These are phyloP conservation scores for Silvanus unidentatus DNA, from an alignment of 2,888 invertebrate species.

Conservation along the genomic window DNA sequence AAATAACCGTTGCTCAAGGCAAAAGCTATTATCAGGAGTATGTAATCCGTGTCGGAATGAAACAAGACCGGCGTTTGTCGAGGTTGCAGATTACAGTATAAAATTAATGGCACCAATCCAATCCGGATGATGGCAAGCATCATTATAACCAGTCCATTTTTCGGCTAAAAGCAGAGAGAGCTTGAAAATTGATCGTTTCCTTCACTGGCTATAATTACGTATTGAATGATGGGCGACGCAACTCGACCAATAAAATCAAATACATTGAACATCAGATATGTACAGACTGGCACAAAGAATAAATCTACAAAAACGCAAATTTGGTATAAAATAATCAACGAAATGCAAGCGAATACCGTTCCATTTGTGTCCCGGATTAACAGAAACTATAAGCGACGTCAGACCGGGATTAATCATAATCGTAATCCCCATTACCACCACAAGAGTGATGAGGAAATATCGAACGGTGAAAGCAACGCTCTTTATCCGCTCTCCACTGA, in stretches of 20 bases:
- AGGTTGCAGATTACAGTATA: slow-evolving; percentile 82
- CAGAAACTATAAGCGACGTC: slow-evolving; percentile 22
- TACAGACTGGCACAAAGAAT: slow-evolving; percentile 29
- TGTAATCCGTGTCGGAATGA: slow-evolving; percentile 65
- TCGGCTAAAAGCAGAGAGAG: slow-evolving; percentile 52
- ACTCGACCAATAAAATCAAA: slow-evolving; percentile 29
- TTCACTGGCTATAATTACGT: no score
- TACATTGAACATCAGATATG: slow-evolving; percentile 23
- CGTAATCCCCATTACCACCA: slow-evolving; percentile 25
- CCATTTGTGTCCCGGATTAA: slow-evolving; percentile 5
- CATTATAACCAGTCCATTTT: slow-evolving; percentile 59
- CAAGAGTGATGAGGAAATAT: slow-evolving; percentile 19
- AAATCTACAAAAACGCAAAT: no score
- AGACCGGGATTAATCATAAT: slow-evolving; percentile 28
- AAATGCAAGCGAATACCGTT: no score
- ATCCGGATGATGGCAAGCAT: no score
- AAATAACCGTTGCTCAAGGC: slow-evolving; percentile 84
- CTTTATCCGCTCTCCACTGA: neutral
- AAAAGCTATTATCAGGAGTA: slow-evolving; percentile 69
- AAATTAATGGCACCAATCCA: slow-evolving; percentile 72
- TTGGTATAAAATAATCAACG: no score
- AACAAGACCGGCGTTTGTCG: slow-evolving; percentile 73
- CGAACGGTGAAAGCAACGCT: slow-evolving; percentile 2
- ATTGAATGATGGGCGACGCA: neutral
- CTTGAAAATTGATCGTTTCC: neutral